These are phyloP conservation scores for Drosophila meridiana DNA, from an alignment of 2,888 invertebrate species.

Conservation along the genomic window DNA sequence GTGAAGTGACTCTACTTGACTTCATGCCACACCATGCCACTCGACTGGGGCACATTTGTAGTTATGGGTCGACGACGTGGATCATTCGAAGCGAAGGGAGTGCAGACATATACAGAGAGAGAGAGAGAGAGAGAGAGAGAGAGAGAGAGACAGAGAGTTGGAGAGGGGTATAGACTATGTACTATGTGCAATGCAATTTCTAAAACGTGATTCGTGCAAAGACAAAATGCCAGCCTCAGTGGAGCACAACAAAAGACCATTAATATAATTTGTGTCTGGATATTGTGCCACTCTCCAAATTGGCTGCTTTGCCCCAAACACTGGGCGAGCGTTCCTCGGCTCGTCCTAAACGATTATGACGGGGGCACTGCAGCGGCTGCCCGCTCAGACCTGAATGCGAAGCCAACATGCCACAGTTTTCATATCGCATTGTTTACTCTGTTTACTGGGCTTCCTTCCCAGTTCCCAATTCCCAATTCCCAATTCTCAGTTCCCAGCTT, in stretches of 20 bases:
- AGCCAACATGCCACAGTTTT: slow-evolving; percentile 65
- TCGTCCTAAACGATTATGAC: slow-evolving; percentile 72
- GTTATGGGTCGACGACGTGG: slow-evolving; percentile 47
- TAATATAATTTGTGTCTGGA: slow-evolving; percentile 80
- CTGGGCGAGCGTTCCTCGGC: slow-evolving; percentile 21
- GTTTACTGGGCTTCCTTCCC: slow-evolving; percentile 7
- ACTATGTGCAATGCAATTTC: slow-evolving; percentile 77
- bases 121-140: neutral
- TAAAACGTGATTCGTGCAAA: slow-evolving; percentile 81
- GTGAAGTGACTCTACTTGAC: slow-evolving; percentile 53
- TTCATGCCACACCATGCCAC: slow-evolving; percentile 24
- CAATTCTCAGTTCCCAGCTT: slow-evolving; percentile 6
- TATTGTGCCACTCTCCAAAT: slow-evolving; percentile 68
- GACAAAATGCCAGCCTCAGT: slow-evolving; percentile 70
- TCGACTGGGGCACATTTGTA: slow-evolving; percentile 58
- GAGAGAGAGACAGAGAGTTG: too few species aligned
- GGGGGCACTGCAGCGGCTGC: slow-evolving; percentile 4
- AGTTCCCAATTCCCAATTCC: slow-evolving; percentile 2
- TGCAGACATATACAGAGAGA: neutral
- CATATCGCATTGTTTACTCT: slow-evolving; percentile 43
- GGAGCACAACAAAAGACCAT: slow-evolving; percentile 73
- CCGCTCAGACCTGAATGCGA: slow-evolving; percentile 46
- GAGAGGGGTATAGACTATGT: neutral
- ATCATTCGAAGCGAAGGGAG: slow-evolving; percentile 45
- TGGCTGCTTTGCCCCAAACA: slow-evolving; percentile 30